A percentile compares a stretch with the other conserved stretches of the same genome.
These are phyloP conservation scores for Leptobrachium leishanense DNA, from an alignment of 2,113 vertebrate species.

Conservation along the genomic window DNA sequence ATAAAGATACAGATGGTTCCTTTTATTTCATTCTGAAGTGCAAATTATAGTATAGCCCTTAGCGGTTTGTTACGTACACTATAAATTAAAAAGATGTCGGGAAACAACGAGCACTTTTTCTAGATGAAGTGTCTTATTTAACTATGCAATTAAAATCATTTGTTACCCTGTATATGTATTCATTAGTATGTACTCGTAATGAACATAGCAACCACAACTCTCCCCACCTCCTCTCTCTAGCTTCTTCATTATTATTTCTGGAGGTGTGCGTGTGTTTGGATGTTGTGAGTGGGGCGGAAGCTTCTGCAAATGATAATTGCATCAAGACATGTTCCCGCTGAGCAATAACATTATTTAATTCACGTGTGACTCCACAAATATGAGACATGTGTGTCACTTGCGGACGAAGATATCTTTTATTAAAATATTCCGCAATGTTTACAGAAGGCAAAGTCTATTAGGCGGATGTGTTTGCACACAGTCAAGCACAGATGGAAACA, in stretches of 20 bases:
- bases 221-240: not conserved
- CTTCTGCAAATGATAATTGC: constrained; percentile 10
- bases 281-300: not conserved
- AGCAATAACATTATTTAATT: constrained; percentile 8
- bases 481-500: constrained; percentile 1
- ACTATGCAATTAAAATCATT: constrained; percentile 31
- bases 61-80: constrained; percentile 22
- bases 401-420: too few species aligned
- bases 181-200: constrained; percentile 35
- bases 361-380: not conserved
- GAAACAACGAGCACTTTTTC: constrained; percentile 37
- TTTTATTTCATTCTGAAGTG: constrained; percentile 18
- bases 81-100: constrained; percentile 35
- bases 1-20: not conserved
- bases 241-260: constrained; percentile 16
- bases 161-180: constrained; percentile 21
- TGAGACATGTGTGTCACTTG: too few species aligned
- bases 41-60: constrained; percentile 33
- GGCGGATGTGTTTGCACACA: not conserved
- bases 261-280: not conserved
- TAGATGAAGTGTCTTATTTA: constrained; percentile 19
- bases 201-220: not conserved
- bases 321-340: constrained; percentile 8
- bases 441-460: too few species aligned
- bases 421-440: too few species aligned